Percentiles rank a stretch among this genome's conserved stretches.
Conservation (phyloP, 2,113 vertebrate species). For the Thunnus maccoyii region DNA sequence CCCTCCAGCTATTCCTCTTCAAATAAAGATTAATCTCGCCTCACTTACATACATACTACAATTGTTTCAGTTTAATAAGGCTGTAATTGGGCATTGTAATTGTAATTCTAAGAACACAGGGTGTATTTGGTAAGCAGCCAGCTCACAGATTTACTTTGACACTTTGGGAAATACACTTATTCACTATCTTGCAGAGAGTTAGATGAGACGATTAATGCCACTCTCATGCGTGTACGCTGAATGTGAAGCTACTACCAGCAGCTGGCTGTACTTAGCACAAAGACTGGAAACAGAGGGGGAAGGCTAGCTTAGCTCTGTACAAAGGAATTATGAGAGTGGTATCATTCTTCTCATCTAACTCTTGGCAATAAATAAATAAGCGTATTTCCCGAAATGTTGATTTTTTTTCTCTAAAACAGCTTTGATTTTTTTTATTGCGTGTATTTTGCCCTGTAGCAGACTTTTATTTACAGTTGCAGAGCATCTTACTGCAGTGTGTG, state of each 20-base stretch:
- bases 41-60: conserved; percentile 60
- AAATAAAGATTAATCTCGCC: conserved; percentile 82
- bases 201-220: too few relatives aligned
- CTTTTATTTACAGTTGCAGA: background rate
- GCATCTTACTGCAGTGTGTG: background rate
- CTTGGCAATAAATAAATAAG: too few relatives aligned
- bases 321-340: too few relatives aligned
- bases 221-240: too few relatives aligned
- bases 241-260: too few relatives aligned
- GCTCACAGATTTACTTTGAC: conserved; percentile 7
- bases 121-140: conserved; percentile 7
- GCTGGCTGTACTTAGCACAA: too few relatives aligned
- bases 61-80: conserved; percentile 30
- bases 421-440: background rate
- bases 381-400: too few relatives aligned
- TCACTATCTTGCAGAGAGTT: too few relatives aligned
- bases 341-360: too few relatives aligned
- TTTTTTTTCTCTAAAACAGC: background rate
- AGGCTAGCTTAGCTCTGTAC: too few relatives aligned
- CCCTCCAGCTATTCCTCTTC: conserved; percentile 37
- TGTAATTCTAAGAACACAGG: background rate
- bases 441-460: background rate
- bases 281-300: too few relatives aligned
- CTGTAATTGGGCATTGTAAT: conserved; percentile 12
- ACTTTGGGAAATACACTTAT: too few relatives aligned